Conservation (phyloP, 2,797 vertebrate species). For the Intellagama lesueurii region DNA sequence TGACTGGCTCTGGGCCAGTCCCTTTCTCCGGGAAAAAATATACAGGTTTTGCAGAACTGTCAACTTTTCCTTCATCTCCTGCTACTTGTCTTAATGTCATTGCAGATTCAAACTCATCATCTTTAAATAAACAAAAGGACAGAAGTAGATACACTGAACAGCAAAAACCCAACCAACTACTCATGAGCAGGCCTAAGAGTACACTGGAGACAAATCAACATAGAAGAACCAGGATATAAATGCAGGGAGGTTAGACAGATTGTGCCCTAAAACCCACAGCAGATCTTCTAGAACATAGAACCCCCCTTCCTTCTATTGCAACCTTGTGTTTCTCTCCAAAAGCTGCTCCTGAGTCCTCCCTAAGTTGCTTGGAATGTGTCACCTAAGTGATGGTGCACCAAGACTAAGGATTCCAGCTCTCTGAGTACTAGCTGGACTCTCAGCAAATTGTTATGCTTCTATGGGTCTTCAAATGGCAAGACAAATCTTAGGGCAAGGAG, state of each 20-base stretch:
- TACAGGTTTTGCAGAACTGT: not conserved
- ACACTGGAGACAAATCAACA: not conserved
- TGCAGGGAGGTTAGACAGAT: not conserved
- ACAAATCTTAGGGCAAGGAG: too few relatives aligned
- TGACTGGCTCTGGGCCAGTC: not conserved
- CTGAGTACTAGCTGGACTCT: too few relatives aligned
- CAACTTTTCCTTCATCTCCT: not conserved
- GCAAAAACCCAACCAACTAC: constrained; percentile 17
- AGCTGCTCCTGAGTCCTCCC: not conserved
- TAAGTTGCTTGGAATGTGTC: not conserved
- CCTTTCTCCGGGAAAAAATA: not conserved
- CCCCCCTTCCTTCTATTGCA: not conserved
- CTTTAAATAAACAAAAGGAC: constrained; percentile 9
- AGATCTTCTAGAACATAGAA: not conserved
- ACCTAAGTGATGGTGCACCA: not conserved
- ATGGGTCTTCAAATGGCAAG: too few relatives aligned
- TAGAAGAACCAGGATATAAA: not conserved
- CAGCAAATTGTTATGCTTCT: too few relatives aligned
- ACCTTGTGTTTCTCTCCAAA: not conserved
- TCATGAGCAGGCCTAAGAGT: constrained; percentile 36
- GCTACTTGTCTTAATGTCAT: not conserved
- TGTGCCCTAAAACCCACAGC: not conserved
- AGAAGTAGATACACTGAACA: constrained; percentile 39
- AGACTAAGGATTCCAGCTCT: not conserved
- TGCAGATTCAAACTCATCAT: not conserved